Evolutionary conservation across 2,888 invertebrate genomes (phyloP).

Genomic region (Molanna angustata): DNA sequence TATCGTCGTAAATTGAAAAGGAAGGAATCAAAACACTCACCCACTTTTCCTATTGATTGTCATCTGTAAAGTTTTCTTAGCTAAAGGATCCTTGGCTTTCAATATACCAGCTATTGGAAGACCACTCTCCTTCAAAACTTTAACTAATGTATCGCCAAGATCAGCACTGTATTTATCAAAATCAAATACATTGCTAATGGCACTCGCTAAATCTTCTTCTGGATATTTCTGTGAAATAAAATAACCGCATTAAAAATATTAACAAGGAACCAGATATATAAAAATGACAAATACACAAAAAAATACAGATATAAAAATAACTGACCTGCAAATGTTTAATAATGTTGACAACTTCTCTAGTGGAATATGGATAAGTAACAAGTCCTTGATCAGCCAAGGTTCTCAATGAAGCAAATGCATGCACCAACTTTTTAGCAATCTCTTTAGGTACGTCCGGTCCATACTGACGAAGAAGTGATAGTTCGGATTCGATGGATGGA

Average conservation of each 20-base stretch:
- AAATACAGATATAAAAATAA: conserved; percentile 18
- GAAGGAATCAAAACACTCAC: too few relatives aligned
- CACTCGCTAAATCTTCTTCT: conserved; percentile 76
- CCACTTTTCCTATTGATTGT: conserved; percentile 72
- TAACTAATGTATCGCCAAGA: conserved; percentile 74
- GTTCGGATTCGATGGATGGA: conserved; percentile 84
- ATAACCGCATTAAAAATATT: too few relatives aligned
- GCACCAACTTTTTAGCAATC: conserved; percentile 73
- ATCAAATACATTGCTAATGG: conserved; percentile 93
- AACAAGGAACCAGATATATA: too few relatives aligned
- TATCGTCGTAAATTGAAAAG: too few relatives aligned
- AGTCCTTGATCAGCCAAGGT: conserved; percentile 89
- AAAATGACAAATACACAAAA: background rate
- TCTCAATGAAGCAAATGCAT: conserved; percentile 83
- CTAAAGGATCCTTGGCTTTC: conserved; percentile 49
- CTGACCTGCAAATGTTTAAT: conserved; percentile 89
- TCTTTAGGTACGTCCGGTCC: conserved; percentile 81
- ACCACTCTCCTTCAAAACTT: conserved; percentile 83
- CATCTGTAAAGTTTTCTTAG: conserved; percentile 64
- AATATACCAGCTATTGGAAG: conserved; percentile 70
- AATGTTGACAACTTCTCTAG: conserved; percentile 93
- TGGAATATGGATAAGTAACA: conserved; percentile 96
- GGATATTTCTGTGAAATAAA: conserved; percentile 73
- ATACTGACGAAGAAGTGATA: conserved; percentile 80
- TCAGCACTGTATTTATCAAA: conserved; percentile 92